Base-by-base conservation (phyloP, 2,797 vertebrate genomes). In the Macropodus opercularis region DNA sequence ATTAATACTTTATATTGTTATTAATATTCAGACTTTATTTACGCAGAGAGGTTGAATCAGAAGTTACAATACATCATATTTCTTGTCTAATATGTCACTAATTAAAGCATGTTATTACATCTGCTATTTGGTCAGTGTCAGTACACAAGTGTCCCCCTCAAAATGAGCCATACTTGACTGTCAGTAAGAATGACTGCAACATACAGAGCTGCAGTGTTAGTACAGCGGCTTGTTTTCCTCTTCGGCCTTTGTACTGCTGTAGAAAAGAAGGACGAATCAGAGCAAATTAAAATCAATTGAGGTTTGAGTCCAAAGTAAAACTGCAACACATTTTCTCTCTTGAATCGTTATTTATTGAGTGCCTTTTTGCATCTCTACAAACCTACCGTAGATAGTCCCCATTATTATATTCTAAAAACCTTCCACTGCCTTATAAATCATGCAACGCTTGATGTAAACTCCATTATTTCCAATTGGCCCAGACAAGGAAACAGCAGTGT, bases 401-500 rank as follows among this genome's bases (percentile, higher is more conserved):
- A 40, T 17, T 54, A 43, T n/a, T 43, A 15, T 40, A 18, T 36
- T 47, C 48, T 31, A 34, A 42, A 41, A 4, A 15, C 46, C 47
- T 31, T 38, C 40, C 31, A 14, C 59, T 46, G 24, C 54, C 46
- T 56, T 63, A 34, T 63, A 71, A 39, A 58, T 81, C 78, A 76
- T 42, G 39, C 49, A 58, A 17, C 41, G 31, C 66, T 60, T 58
- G 76, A 82, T 68, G 74, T 73, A 87, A 82, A 86, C 66, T 75
- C 77, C 75, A 84, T 87, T 86, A 84, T 87, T 89, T 84, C 81
- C 75, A 64, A 78, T 68, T 51, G 73, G 81, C 38, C 53, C 72
- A 85, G 85, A 87, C 83, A 10, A 70, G 86, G 85, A 90, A 90
- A 80, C 76, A 31, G 84, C 73, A 43, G 56, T 83, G 84, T 88